Evolutionary conservation across 2,113 vertebrate genomes (phyloP).

Genomic region (Prunella himalayana): DNA sequence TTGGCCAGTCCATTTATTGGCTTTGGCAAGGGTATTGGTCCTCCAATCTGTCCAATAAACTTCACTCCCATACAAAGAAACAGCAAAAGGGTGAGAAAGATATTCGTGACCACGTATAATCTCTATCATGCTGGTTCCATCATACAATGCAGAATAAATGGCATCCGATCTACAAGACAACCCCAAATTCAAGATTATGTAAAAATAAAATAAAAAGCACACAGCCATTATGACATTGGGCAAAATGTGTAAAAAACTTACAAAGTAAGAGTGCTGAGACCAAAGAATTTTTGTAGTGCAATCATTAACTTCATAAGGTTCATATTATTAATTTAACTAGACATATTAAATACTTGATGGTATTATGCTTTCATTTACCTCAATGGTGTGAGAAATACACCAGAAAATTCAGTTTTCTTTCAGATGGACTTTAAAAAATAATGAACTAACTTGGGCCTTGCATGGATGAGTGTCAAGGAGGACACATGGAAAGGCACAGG

Average conservation of each 20-base stretch:
- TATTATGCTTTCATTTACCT: not conserved
- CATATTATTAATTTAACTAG: not conserved
- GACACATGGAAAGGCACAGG: not conserved
- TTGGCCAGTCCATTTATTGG: conserved; percentile 96
- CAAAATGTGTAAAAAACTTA: not conserved
- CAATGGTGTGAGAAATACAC: not conserved
- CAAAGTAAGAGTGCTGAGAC: not conserved
- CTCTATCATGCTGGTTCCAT: conserved; percentile 91
- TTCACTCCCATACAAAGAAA: conserved; percentile 92
- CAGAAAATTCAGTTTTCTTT: not conserved
- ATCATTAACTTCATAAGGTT: not conserved
- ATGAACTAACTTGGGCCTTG: not conserved
- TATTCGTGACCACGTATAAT: conserved; percentile 95
- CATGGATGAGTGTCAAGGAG: not conserved
- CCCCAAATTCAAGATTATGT: not conserved
- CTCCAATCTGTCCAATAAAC: conserved; percentile 99
- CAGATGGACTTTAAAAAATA: not conserved
- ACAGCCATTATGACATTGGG: not conserved
- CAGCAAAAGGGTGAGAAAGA: conserved; percentile 96
- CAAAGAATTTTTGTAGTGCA: not conserved
- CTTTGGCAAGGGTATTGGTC: conserved; percentile 95
- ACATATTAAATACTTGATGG: not conserved
- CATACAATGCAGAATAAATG: conserved; percentile 96
- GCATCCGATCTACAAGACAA: conserved; percentile 88
- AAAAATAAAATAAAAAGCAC: not conserved